Conservation (phyloP, 2,113 vertebrate genomes). For the Phaethon lepturus region DNA sequence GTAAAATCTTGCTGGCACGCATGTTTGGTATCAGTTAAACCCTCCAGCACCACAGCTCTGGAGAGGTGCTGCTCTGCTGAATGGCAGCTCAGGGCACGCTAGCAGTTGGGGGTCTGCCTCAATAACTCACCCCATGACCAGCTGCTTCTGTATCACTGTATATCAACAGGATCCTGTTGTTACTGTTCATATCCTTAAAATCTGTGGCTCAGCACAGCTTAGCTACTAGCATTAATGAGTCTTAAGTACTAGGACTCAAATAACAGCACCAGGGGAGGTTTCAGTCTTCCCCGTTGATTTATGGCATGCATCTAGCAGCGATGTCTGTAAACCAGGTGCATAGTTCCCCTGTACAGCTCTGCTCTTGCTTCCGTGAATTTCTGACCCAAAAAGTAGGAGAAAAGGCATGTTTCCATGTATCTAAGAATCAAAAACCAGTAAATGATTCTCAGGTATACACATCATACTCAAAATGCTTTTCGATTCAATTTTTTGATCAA, state of each 20-base stretch:
- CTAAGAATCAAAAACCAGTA: neutral
- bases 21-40: neutral
- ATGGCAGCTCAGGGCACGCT: neutral
- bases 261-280: neutral
- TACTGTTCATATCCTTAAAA: neutral
- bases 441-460: neutral
- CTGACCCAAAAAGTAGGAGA: neutral
- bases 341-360: neutral
- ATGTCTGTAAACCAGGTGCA: neutral
- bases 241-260: neutral
- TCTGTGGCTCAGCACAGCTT: neutral
- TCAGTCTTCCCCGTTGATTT: neutral
- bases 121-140: neutral
- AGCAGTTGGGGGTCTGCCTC: neutral
- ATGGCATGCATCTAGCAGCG: neutral
- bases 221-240: neutral
- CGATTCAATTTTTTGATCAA: neutral
- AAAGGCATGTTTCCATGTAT: neutral
- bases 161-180: accelerated
- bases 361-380: neutral
- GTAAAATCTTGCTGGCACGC: neutral
- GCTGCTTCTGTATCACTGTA: neutral
- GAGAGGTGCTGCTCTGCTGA: neutral
- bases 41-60: neutral
- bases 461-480: neutral